Evolutionary conservation across 2,888 invertebrate genomes (phyloP), one percentile per base, ranked within the genome.

Genomic region (Diarsia brunnea): DNA sequence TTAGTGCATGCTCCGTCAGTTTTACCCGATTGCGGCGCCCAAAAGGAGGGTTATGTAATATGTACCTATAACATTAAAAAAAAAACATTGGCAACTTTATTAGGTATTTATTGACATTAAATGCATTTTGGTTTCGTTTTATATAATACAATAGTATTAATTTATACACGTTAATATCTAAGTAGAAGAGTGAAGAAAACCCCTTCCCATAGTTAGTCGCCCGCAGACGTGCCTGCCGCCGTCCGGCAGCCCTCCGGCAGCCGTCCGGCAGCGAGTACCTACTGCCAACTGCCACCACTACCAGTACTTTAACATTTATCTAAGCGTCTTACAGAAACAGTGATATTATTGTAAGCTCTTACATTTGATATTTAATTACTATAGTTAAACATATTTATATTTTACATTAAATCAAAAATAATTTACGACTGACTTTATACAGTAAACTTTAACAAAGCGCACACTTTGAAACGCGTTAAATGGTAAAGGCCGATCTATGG

Each of bases 91-190:
- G 12, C 55, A 73, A 82, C 58, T 79, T 84, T 86, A 82, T 82
- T 70, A 82, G 53, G 55, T 82, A 84, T 85, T 87, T 86, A 88
- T 85, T 82, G 84, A 89, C 88, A 88, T 89, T 91, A 93, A 93
- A 93, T 93, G 93, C 92, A 92, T 92, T 91, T 93, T 93, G 92
- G 93, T 93, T 91, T 92, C 89, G 84, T 90, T 89, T 89, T 87
- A 81, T 81, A 88, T 82, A 85, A 87, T 87, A 88, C 84, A 87
- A 79, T 86, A 79, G 73, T 81, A 78, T 85, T 55, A 74, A 69
- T 81, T 69, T 87, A 81, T 78, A 87, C 77, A 81, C 55, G 31
- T 81, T 80, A 78, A 86, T 60, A 79, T 81, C 77, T 86, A 85
- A 79, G 69, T 84, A 79, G 72, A 81, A 87, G 79, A 85, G 70